phyloP scores from a whole-genome alignment of 2,888 invertebrate genomes.

The Tribolium freemani region DNA sequence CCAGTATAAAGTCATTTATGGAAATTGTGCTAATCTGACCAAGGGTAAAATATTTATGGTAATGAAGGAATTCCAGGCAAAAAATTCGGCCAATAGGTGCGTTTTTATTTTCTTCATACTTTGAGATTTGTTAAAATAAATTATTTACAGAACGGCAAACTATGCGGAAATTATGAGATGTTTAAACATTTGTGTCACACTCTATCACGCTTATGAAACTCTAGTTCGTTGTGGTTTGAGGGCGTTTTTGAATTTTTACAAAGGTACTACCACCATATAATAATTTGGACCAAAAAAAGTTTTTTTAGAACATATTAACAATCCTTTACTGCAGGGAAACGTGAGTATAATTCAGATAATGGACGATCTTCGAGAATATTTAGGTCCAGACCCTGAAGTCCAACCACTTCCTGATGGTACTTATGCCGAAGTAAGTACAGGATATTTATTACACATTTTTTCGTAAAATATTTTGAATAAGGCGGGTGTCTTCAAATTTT shows the following conservation, averaged over 20 bases:
- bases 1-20: conserved; percentile 74
- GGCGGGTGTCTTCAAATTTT: too few relatives aligned
- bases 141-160: conserved; percentile 70
- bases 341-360: conserved; percentile 75
- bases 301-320: conserved; percentile 67
- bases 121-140: neutral
- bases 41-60: conserved; percentile 75
- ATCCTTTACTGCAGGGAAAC: conserved; percentile 61
- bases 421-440: conserved; percentile 73
- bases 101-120: conserved; percentile 15
- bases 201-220: conserved; percentile 90
- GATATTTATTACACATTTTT: too few relatives aligned
- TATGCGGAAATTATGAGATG: conserved; percentile 80
- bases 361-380: conserved; percentile 74
- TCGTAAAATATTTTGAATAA: too few relatives aligned
- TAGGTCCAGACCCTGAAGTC: conserved; percentile 76
- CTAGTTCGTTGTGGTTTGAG: conserved; percentile 87
- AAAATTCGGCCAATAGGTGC: conserved; percentile 13
- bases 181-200: conserved; percentile 84
- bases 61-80: conserved; percentile 69
- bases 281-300: neutral
- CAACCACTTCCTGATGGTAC: conserved; percentile 77
- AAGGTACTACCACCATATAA: conserved; percentile 64
- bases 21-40: conserved; percentile 71
- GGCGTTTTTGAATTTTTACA: conserved; percentile 86